Evolutionary conservation across 2,797 vertebrate species (phyloP), one percentile per base, ranked within the genome.

Genomic region (Melanotaenia trifasciata): DNA sequence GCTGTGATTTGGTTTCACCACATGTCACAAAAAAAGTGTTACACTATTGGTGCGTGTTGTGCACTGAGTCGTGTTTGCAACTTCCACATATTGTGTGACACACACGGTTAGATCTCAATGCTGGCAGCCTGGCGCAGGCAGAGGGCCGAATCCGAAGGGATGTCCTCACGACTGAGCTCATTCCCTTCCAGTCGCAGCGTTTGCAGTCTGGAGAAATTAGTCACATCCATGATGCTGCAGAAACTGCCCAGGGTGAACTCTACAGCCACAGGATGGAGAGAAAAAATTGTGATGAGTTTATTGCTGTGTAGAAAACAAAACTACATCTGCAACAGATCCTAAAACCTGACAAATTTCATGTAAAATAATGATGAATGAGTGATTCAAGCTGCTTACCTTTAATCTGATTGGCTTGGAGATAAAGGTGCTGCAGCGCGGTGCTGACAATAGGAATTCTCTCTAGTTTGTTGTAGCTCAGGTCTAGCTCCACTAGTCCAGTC

Each of bases 191-290:
- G 93, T 32, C 97, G 95, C 87, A 99, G 90, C 5, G 97, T 96
- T 88, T 79, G 94, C 64, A 99, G 96, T 78, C 93, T 95, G 65
- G 98, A 99, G 95, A 97, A 99, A 90, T 96, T 98, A 85, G 94
- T 92, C 70, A 97, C 92, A 0, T 99, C 96, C 84, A 96, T 90
- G 40, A 95, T 66, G 20, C 89, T 93, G 92, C 98, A 99, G 95
- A 99, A 98, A 69, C 97, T 99, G 72, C 96, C 96, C 91, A 99
- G 80, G 59, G 96, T 96, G 91, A 99, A 98, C 87, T 99, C 98
- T 99, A 81, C 7, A 38, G 33, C 0, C 0, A 53, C 32, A 84
- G 45, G 32, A 51, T 26, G 69, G 18, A 68, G 18, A 45, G 38
- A 33, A 74, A n/a, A 10, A 8, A 67, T 10, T 64, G 43, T 1